Evolutionary conservation across 2,797 vertebrate genomes (phyloP).

Genomic region (Dryobates pubescens): DNA sequence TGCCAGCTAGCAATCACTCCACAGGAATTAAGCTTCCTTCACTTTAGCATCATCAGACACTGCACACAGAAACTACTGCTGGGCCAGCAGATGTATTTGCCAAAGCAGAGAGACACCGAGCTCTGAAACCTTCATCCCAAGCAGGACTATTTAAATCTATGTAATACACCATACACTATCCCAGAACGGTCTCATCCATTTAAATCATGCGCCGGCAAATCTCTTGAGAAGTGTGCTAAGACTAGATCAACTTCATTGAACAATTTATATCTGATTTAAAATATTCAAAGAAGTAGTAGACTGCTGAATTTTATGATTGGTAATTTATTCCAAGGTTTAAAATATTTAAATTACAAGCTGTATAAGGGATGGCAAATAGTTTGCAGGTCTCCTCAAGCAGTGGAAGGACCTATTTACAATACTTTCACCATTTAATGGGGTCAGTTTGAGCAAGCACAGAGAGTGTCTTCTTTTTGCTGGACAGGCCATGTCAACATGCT

Average conservation of each 20-base stretch:
- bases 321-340: conserved; percentile 50
- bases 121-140: conserved; percentile 6
- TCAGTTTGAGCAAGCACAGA: background rate
- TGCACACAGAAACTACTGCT: background rate
- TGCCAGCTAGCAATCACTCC: background rate
- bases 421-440: background rate
- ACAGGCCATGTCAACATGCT: background rate
- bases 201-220: conserved; percentile 30
- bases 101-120: background rate
- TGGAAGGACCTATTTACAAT: background rate
- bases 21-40: background rate
- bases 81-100: conserved; percentile 13
- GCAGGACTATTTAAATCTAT: conserved; percentile 17
- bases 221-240: conserved; percentile 33
- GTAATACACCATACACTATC: background rate
- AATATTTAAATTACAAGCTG: conserved; percentile 51
- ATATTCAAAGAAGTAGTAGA: conserved; percentile 54
- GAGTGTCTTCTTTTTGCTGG: conserved; percentile 30
- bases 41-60: background rate
- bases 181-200: background rate
- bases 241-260: conserved; percentile 54
- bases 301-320: conserved; percentile 41
- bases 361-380: conserved; percentile 20
- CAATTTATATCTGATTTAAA: conserved; percentile 61
- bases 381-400: background rate